Percentiles rank a stretch among this genome's conserved stretches.
Evolutionary conservation across 2,113 vertebrate genomes (phyloP).

Genomic region (Calyptomena viridis): DNA sequence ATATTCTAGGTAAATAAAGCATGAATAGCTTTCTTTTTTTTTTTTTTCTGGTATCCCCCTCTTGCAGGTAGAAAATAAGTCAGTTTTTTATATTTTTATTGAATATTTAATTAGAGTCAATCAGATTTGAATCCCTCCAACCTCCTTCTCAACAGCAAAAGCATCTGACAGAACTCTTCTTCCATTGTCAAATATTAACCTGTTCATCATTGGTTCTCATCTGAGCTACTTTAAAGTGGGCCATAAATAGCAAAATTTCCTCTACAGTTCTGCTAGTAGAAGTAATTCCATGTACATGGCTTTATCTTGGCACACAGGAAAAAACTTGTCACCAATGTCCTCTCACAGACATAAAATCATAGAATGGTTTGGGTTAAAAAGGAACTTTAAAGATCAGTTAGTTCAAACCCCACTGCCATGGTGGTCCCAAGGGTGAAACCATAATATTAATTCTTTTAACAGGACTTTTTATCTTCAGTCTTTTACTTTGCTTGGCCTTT

Average conservation of each 20-base stretch:
- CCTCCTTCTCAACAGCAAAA: not conserved
- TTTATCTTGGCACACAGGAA: not conserved
- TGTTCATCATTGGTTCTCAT: not conserved
- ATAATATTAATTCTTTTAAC: not conserved
- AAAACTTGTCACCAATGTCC: not conserved
- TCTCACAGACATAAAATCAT: not conserved
- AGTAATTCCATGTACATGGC: not conserved
- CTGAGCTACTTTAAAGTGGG: not conserved
- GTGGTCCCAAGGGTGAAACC: no score
- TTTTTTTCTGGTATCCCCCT: fast-evolving
- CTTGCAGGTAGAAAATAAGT: not conserved
- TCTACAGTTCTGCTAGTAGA: not conserved
- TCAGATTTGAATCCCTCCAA: not conserved
- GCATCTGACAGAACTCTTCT: not conserved
- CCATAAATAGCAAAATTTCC: not conserved
- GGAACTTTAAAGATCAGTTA: not conserved
- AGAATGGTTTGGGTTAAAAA: not conserved
- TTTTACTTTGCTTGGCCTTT: not conserved
- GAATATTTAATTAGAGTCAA: not conserved
- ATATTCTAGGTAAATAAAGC: not conserved
- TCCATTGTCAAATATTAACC: not conserved
- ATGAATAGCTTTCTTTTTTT: not conserved
- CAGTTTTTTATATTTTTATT: not conserved
- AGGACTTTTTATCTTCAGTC: not conserved
- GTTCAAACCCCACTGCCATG: not conserved